A percentile compares a stretch with the other conserved stretches of the same genome.
Evolutionary conservation across 1,140 invertebrate genomes (phyloP).

Genomic region (Gonioctena quinquepunctata): DNA sequence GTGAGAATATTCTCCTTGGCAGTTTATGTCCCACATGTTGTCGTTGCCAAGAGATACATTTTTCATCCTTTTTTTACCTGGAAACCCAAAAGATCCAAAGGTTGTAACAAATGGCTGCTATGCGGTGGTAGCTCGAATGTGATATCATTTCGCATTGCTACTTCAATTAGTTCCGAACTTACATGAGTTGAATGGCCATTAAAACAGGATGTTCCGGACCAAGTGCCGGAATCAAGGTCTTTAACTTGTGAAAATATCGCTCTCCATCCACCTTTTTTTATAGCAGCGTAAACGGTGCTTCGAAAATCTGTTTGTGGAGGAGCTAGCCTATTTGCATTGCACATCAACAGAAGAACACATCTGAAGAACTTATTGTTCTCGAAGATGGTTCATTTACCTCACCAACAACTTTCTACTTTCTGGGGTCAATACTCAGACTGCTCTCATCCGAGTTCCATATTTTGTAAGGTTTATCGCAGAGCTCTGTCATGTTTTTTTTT

Average conservation of each 20-base stretch:
- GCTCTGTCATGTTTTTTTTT: no score
- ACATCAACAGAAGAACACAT: not conserved
- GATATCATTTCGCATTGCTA: not conserved
- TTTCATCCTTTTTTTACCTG: no score
- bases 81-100: no score
- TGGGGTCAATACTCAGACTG: not conserved
- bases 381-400: not conserved
- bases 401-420: not conserved
- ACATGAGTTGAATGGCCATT: not conserved
- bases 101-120: not conserved
- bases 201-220: slow-evolving; percentile 5
- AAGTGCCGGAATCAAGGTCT: not conserved
- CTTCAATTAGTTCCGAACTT: not conserved
- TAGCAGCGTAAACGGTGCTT: no score
- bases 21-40: no score
- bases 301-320: not conserved
- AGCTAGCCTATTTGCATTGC: slow-evolving; percentile 8
- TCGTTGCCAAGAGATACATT: no score
- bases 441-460: not conserved
- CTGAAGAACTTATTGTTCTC: not conserved
- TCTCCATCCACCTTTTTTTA: no score
- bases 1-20: no score
- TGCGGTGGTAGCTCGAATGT: not conserved
- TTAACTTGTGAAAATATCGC: no score
- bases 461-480: no score